Base-by-base conservation (phyloP, 2,797 vertebrate genomes). In the Chaunax sp. region DNA sequence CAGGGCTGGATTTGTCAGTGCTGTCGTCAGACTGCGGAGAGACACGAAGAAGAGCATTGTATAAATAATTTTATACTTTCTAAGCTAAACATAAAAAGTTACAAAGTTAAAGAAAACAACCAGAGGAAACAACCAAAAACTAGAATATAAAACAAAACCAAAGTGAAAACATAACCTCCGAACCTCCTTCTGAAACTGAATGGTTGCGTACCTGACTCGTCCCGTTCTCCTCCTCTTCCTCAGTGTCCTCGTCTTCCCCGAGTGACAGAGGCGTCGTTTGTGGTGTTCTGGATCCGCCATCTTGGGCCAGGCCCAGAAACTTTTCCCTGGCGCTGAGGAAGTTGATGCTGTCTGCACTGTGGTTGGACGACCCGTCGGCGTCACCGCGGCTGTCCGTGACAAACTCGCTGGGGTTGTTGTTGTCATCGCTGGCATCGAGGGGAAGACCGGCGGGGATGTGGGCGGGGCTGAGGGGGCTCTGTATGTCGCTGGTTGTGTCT, bases 281-380 rank as follows among this genome's bases (percentile, higher is more conserved):
- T 28, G 85, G 72, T 0, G 87, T 37, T 63, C 37, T 84, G 89
- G 89, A 66, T 0, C 88, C 84, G 38, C 90, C 91, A 59, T 98
- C 96, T 77, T 96, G 96, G 23, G 95, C 95, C 72, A 97, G 89
- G 56, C 95, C 96, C 76, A 96, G 93, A 1, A 99, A 99, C 82
- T 97, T 99, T 68, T 96, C 97, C 50, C 96, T 92, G 80, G 97
- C 97, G 0, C 95, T 98, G 86, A 97, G 94, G 91, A 99, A 99
- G 90, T 98, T 93, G 14, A 98, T 98, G 85, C 96, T 95, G 87
- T 98, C 97, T 0, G 92, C 76, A 74, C 95, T 95, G 71, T 95
- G 94, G 67, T 87, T 91, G 14, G 95, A 87, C 6, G 83, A 92
- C 8, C 84, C 75, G 0, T 94, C 79, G 72, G 91, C 80, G 62